A percentile compares a stretch with the other conserved stretches of the same genome.
Conservation (phyloP, 2,797 vertebrate species). For the Menidia menidia region DNA sequence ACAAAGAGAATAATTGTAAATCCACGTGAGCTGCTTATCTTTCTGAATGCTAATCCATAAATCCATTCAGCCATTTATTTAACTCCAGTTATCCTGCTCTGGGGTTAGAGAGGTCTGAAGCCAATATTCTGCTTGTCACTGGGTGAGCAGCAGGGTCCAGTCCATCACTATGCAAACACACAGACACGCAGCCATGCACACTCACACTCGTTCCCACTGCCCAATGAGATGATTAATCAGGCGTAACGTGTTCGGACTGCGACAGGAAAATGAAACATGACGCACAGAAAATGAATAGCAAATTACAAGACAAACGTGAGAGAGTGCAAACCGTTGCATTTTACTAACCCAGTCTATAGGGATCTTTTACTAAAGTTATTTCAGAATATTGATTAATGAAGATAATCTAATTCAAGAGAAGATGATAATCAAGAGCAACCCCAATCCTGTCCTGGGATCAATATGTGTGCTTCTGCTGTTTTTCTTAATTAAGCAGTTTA, state of each 20-base stretch:
- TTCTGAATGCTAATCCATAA: no score
- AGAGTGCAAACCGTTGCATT: background rate
- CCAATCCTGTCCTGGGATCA: background rate
- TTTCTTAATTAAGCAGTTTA: conserved; percentile 4
- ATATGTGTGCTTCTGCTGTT: background rate
- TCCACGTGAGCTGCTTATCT: no score
- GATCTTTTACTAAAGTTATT: background rate
- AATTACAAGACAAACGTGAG: background rate
- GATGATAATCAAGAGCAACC: no score
- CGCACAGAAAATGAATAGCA: background rate
- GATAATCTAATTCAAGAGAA: background rate
- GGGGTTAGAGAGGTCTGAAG: background rate
- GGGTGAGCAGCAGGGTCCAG: background rate
- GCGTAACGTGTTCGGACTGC: background rate
- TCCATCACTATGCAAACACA: background rate
- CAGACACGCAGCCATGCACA: background rate
- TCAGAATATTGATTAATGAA: background rate
- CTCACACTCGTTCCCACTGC: background rate
- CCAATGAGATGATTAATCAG: no score
- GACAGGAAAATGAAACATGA: background rate
- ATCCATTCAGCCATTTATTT: background rate
- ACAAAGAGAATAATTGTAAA: background rate
- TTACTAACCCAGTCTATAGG: background rate
- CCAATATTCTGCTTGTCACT: background rate
- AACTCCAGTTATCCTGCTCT: background rate